Conservation (phyloP, 2,113 vertebrate species). For the Carassius auratus region DNA sequence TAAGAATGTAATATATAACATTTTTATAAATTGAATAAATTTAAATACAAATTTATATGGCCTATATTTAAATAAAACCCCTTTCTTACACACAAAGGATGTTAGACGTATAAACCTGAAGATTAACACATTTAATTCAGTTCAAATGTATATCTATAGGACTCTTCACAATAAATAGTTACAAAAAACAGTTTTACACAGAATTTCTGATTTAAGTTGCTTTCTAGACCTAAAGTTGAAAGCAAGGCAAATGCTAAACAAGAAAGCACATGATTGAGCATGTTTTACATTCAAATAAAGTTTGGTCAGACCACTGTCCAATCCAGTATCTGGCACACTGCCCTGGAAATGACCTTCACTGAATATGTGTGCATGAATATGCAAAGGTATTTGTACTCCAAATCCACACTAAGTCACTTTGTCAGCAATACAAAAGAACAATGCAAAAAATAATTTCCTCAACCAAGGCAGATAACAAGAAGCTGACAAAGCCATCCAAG, state of each 20-base stretch:
- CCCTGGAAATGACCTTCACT: not conserved
- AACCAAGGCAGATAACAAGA: constrained; percentile 18
- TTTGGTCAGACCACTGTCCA: not conserved
- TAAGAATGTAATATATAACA: too few relatives aligned
- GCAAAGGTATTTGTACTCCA: constrained; percentile 15
- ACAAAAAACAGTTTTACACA: too few relatives aligned
- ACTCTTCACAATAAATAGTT: too few relatives aligned
- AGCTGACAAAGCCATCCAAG: constrained; percentile 25
- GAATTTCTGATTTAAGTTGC: too few relatives aligned
- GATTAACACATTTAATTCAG: too few relatives aligned
- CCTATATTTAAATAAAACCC: not conserved
- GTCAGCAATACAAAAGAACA: constrained; percentile 1
- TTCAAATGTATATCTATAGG: too few relatives aligned
- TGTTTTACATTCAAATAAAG: not conserved
- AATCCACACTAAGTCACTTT: not conserved
- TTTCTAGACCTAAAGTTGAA: too few relatives aligned
- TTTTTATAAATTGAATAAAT: too few relatives aligned
- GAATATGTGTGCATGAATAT: not conserved
- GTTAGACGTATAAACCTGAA: too few relatives aligned
- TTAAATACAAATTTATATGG: not conserved
- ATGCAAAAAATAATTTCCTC: constrained; percentile 7
- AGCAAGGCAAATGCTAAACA: too few relatives aligned
- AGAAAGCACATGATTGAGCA: not conserved
- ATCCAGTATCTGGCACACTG: not conserved
- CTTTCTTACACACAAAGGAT: too few relatives aligned